Percentiles rank a stretch among this genome's conserved stretches.
phyloP scores from a whole-genome alignment of 2,113 vertebrate species.

The Misgurnus anguillicaudatus region DNA sequence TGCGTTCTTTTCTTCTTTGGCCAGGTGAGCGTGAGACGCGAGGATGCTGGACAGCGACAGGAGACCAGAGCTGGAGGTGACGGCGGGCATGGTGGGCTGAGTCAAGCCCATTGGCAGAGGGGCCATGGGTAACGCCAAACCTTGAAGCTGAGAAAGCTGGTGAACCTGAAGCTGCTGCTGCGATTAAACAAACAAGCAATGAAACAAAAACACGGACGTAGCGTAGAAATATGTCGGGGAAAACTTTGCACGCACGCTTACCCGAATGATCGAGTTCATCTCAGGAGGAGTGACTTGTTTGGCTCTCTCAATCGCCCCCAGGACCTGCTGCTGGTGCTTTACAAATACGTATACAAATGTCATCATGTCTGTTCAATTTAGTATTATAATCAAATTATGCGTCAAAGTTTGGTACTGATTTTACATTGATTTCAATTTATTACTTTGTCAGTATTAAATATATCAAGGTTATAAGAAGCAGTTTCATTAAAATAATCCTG shows the following conservation, averaged over 20 bases:
- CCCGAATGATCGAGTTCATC: slow-evolving; percentile 98
- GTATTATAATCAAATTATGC: too few species aligned
- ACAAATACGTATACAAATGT: slow-evolving; percentile 48
- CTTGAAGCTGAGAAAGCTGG: slow-evolving; percentile 97
- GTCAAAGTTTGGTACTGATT: too few species aligned
- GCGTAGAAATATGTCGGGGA: neutral
- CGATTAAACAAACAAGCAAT: slow-evolving; percentile 57
- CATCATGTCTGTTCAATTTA: too few species aligned
- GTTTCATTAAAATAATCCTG: too few species aligned
- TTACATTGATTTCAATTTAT: too few species aligned
- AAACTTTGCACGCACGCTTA: slow-evolving; percentile 62
- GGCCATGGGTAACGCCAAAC: slow-evolving; percentile 90
- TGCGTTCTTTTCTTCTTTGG: slow-evolving; percentile 93
- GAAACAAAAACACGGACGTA: neutral
- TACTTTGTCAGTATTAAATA: too few species aligned
- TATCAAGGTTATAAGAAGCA: too few species aligned
- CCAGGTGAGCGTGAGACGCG: slow-evolving; percentile 89
- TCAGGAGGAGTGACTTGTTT: slow-evolving; percentile 97
- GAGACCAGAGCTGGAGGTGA: slow-evolving; percentile 88
- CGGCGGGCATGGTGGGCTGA: slow-evolving; percentile 83
- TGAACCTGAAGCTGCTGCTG: slow-evolving; percentile 99
- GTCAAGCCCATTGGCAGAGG: slow-evolving; percentile 91
- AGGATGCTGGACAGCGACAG: slow-evolving; percentile 91
- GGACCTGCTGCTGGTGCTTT: slow-evolving; percentile 97
- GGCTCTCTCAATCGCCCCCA: slow-evolving; percentile 94